phyloP scores from a whole-genome alignment of 1,140 invertebrate genomes.

The Eupristina koningsbergeri region DNA sequence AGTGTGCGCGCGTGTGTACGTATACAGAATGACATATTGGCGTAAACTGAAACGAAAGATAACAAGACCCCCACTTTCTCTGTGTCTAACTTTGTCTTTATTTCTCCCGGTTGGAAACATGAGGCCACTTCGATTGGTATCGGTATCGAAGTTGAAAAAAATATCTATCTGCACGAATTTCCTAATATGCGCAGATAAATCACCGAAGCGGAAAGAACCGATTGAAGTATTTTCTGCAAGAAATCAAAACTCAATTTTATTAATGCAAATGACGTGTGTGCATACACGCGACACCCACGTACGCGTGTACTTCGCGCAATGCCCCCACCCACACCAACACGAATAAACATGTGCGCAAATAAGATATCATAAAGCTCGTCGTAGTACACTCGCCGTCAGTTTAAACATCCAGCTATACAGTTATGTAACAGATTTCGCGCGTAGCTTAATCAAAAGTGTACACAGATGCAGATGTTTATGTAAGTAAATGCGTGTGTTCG shows the following conservation, averaged over 20 bases:
- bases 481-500: too few relatives aligned
- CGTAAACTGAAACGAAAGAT: slow-evolving; percentile 36
- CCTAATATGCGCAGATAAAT: slow-evolving; percentile 28
- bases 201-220: background rate
- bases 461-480: background rate
- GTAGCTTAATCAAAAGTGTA: background rate
- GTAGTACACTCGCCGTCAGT: background rate
- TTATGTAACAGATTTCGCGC: slow-evolving; percentile 6
- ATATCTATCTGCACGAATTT: slow-evolving; percentile 16
- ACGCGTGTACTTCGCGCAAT: too few relatives aligned
- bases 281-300: too few relatives aligned
- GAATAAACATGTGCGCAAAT: background rate
- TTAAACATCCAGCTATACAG: background rate
- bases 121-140: slow-evolving; percentile 42
- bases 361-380: background rate
- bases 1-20: too few relatives aligned
- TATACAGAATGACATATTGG: background rate
- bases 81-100: background rate
- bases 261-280: background rate
- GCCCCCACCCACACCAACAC: too few relatives aligned
- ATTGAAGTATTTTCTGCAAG: background rate
- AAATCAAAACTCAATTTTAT: background rate
- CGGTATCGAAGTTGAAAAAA: background rate
- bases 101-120: slow-evolving; percentile 11
- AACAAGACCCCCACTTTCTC: background rate